Base-by-base conservation (phyloP, 2,113 vertebrate genomes). In the Brachyhypopomus gauderio region DNA sequence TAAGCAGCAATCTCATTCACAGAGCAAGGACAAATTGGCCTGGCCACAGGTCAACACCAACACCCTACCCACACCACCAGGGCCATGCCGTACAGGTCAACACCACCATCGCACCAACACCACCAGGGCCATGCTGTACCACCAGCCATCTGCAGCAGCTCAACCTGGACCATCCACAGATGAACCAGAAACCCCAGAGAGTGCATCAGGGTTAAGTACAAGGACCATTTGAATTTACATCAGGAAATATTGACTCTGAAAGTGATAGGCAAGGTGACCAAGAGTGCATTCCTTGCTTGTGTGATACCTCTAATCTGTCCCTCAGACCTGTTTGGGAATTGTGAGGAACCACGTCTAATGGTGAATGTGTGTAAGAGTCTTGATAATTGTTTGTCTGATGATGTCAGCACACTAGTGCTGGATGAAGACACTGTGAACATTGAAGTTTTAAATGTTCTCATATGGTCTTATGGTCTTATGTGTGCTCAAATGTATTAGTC, bases 11-110 rank as follows among this genome's bases (percentile, higher is more conserved):
- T 92, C 95, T 0, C 87, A 94, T 52, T 92, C 93, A 0, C 93
- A 93, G 55, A 93, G 92, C 89, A 86, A 90, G 0, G 91, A 94
- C 85, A 92, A 93, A 88, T 93, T 94, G 59, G 93, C 93, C 59
- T 90, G 92, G 48, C 88, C 93, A 82, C 93, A 91, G 84, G 90
- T 92, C 56, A 90, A 93, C 52, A 92, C 91, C 85, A 91, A 92
- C 90, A 87, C 92, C 91, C 89, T 93, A 22, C 84, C 30, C 30
- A 30, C 89, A 0, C 0, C 92, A 20, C 91, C 90, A 63, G 92
- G 93, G 70, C 88, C 93, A 88, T 89, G 90, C n/a, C 93, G 93
- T 41, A 89, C 92, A 30, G 30, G 30, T 30, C 30, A 30, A 30
- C 14, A 17, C 89, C 0, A 86, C 83, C 91, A 84, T 88, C 91